A percentile compares a stretch with the other conserved stretches of the same genome.
phyloP scores from a whole-genome alignment of 1,140 invertebrate species.

The Drosophila mauritiana region DNA sequence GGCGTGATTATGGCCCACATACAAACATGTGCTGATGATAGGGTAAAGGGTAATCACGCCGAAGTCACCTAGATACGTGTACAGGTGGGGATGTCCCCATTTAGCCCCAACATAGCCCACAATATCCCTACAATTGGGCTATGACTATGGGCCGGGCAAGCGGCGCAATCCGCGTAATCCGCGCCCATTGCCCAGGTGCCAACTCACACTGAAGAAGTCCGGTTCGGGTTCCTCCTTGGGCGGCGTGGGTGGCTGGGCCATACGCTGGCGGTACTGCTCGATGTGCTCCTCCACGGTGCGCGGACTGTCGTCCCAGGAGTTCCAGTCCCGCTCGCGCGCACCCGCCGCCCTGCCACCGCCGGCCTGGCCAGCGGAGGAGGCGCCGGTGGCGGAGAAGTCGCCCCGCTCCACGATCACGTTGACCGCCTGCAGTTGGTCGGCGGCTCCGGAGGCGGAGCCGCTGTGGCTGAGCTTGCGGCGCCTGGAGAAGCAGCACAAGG shows the following conservation, averaged over 20 bases:
- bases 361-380: slow-evolving; percentile 5
- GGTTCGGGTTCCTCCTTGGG: slow-evolving; percentile 73
- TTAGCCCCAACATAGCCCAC: too few relatives aligned
- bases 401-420: slow-evolving; percentile 58
- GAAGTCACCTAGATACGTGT: too few relatives aligned
- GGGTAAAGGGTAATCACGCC: too few relatives aligned
- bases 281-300: slow-evolving; percentile 83
- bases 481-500: slow-evolving; percentile 81
- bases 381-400: slow-evolving; percentile 38
- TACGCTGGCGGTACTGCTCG: slow-evolving; percentile 80
- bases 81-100: too few relatives aligned
- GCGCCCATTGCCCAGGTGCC: background rate
- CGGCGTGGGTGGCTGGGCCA: slow-evolving; percentile 77
- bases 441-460: slow-evolving; percentile 9
- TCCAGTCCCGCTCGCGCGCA: slow-evolving; percentile 78
- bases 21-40: too few relatives aligned
- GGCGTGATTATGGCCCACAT: too few relatives aligned
- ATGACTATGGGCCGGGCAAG: background rate
- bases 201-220: slow-evolving; percentile 81
- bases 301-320: slow-evolving; percentile 83
- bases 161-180: background rate
- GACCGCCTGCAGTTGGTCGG: slow-evolving; percentile 61
- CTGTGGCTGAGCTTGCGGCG: slow-evolving; percentile 69
- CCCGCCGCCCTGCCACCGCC: background rate
- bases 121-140: background rate